Percentiles rank a stretch among this genome's conserved stretches.
Conservation (phyloP, 2,797 vertebrate species). For the Ciconia nigra region DNA sequence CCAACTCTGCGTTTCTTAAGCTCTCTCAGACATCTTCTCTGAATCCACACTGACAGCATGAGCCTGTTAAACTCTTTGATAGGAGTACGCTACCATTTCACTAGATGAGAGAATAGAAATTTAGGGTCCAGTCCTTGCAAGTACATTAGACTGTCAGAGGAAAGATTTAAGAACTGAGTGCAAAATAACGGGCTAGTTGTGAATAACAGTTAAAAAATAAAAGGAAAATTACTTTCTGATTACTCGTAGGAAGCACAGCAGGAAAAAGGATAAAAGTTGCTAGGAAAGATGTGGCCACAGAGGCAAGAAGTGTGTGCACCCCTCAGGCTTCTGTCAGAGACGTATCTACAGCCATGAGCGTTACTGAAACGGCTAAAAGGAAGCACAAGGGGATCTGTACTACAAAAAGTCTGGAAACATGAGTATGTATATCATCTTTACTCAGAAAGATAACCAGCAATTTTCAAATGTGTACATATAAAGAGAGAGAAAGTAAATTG, state of each 20-base stretch:
- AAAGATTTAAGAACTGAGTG: neutral
- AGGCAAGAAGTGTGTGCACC: neutral
- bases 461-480: neutral
- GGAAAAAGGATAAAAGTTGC: neutral
- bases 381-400: neutral
- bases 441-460: neutral
- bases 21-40: neutral
- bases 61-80: fast-evolving
- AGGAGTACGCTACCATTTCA: fast-evolving
- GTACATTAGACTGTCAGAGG: neutral
- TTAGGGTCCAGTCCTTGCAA: neutral
- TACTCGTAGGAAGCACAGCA: neutral
- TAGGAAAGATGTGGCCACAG: neutral
- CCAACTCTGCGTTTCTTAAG: neutral
- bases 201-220: neutral
- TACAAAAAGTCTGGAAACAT: neutral
- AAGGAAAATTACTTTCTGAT: neutral
- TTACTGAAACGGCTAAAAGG: neutral
- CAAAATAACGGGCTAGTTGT: neutral
- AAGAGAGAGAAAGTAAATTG: neutral
- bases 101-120: neutral
- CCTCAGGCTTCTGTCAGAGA: neutral
- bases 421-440: neutral
- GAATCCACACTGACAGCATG: fast-evolving
- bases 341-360: fast-evolving